Evolutionary conservation across 1,140 invertebrate genomes (phyloP).

Genomic region (Brachionus calyciflorus): DNA sequence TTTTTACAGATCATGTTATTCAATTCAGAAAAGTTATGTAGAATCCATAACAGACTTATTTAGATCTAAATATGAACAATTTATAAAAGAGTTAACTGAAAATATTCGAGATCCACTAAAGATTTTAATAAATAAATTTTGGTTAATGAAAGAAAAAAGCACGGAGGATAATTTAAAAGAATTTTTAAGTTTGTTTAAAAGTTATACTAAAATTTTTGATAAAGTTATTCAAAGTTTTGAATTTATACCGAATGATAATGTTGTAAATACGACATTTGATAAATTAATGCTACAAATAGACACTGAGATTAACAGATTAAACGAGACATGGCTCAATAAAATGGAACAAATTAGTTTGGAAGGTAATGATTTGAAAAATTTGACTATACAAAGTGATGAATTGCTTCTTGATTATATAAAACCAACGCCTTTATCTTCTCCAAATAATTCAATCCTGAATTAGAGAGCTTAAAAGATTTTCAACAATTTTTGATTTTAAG

Average conservation of each 20-base stretch:
- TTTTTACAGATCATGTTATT: slow-evolving; percentile 3
- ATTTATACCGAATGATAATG: neutral
- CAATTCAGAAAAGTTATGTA: neutral
- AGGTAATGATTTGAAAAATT: slow-evolving; percentile 32
- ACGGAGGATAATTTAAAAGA: slow-evolving; percentile 42
- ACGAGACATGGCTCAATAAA: neutral
- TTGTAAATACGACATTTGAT: slow-evolving; percentile 3
- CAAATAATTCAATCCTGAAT: no score
- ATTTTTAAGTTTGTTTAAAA: slow-evolving; percentile 34
- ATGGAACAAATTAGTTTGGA: neutral
- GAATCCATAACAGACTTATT: neutral
- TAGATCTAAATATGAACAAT: neutral
- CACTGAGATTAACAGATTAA: neutral
- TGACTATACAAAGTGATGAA: neutral
- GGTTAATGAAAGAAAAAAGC: slow-evolving; percentile 5
- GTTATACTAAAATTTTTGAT: slow-evolving; percentile 4
- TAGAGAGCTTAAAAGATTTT: no score
- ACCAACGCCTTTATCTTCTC: neutral
- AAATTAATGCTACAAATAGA: slow-evolving; percentile 9
- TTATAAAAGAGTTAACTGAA: neutral
- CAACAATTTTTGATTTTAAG: no score
- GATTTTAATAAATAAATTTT: slow-evolving; percentile 30
- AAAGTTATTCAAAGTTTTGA: slow-evolving; percentile 14
- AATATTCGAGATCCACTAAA: slow-evolving; percentile 2
- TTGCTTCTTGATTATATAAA: neutral